phyloP scores from a whole-genome alignment of 1,140 invertebrate genomes.

The Nasonia longicornis region DNA sequence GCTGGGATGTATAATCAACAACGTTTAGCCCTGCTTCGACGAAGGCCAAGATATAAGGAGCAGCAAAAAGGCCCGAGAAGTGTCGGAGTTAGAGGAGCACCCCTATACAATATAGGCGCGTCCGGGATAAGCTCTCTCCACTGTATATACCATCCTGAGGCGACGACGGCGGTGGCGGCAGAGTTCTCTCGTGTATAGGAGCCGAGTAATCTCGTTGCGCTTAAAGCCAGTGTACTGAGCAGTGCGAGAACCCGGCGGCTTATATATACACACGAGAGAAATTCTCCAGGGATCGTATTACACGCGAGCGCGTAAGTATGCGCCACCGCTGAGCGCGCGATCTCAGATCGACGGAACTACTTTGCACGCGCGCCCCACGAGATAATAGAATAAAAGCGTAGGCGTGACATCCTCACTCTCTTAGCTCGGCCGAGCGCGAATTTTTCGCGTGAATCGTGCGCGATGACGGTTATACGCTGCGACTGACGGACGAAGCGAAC shows the following conservation, averaged over 20 bases:
- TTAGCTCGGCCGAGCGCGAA: too few species aligned
- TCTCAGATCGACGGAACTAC: not conserved
- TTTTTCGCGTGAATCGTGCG: too few species aligned
- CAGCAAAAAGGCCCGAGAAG: constrained; percentile 3
- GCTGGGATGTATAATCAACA: not conserved
- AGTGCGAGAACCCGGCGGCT: not conserved
- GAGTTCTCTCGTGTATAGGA: not conserved
- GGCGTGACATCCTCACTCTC: too few species aligned
- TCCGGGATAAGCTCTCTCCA: not conserved
- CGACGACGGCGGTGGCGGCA: too few species aligned
- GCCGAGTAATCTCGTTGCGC: constrained; percentile 23
- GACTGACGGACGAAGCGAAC: not conserved
- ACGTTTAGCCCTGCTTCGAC: not conserved
- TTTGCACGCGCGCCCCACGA: not conserved
- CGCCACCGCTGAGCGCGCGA: not conserved
- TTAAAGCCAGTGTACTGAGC: not conserved
- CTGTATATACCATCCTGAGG: not conserved
- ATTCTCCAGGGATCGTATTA: constrained; percentile 23
- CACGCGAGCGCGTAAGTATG: not conserved
- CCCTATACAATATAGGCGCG: not conserved
- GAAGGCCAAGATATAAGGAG: not conserved
- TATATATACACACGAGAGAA: not conserved
- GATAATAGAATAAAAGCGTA: constrained; percentile 29
- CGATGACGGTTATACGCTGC: too few species aligned
- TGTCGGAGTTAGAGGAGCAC: not conserved